These are phyloP conservation scores for Poecilus cupreus DNA, from an alignment of 2,888 invertebrate species.

Conservation along the genomic window DNA sequence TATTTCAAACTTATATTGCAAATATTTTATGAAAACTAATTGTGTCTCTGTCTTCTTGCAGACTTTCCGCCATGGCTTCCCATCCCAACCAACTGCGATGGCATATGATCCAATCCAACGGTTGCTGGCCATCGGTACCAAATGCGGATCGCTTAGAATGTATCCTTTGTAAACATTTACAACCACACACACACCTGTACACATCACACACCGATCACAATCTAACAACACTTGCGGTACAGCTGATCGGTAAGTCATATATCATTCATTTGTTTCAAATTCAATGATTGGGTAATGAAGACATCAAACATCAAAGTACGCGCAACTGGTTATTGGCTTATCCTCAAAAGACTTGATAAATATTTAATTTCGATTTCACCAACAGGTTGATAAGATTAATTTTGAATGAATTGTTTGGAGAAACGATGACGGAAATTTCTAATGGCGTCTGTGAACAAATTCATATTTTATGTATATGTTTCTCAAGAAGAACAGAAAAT, in stretches of 20 bases:
- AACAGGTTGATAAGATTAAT: constrained; percentile 9
- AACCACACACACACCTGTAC: neutral
- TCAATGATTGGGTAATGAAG: neutral
- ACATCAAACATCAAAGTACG: neutral
- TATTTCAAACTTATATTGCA: neutral
- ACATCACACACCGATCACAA: neutral
- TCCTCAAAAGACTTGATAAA: neutral
- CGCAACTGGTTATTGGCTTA: constrained; percentile 23
- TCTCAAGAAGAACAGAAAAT: too few species aligned
- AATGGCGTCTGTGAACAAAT: too few species aligned
- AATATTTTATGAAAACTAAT: neutral
- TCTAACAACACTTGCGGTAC: neutral
- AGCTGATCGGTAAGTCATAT: constrained; percentile 9
- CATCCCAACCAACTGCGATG: constrained; percentile 96
- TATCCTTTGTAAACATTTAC: constrained; percentile 81
- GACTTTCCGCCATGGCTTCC: constrained; percentile 99
- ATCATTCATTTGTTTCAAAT: constrained; percentile 2
- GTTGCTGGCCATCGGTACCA: constrained; percentile 97
- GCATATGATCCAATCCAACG: constrained; percentile 99
- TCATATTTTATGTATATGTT: too few species aligned
- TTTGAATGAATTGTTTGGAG: neutral
- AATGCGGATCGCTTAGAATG: constrained; percentile 95
- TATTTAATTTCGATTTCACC: neutral
- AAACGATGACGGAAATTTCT: neutral
- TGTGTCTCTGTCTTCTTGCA: constrained; percentile 76